These are phyloP conservation scores for Cephus nigrinus DNA, from an alignment of 2,888 invertebrate genomes.

Conservation along the genomic window DNA sequence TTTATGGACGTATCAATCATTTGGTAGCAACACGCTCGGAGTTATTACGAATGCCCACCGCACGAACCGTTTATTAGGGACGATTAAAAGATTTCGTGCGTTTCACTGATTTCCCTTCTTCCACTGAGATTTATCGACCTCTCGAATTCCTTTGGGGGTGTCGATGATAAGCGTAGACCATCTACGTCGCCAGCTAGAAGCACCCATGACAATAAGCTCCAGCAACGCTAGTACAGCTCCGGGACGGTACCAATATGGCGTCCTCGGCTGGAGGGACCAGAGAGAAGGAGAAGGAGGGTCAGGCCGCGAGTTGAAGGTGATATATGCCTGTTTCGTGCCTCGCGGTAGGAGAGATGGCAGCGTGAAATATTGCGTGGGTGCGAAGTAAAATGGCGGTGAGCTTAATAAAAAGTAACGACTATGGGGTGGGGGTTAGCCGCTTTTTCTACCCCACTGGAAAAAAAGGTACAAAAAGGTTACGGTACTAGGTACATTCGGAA, in stretches of 20 bases:
- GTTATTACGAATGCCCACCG: constrained; percentile 39
- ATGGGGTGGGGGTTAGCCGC: background rate
- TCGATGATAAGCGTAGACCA: background rate
- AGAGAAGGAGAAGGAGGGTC: constrained; percentile 37
- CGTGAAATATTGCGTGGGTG: constrained; percentile 60
- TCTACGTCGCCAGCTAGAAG: background rate
- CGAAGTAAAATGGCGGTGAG: constrained; percentile 59
- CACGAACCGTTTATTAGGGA: constrained; percentile 59
- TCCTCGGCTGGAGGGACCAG: constrained; percentile 7
- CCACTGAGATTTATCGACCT: background rate
- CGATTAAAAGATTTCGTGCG: constrained; percentile 63
- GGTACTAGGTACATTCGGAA: background rate
- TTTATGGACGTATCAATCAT: constrained; percentile 67
- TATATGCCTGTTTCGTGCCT: constrained; percentile 51
- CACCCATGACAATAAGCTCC: background rate
- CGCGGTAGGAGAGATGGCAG: constrained; percentile 43
- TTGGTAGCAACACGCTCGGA: constrained; percentile 53
- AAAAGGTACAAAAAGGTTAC: background rate
- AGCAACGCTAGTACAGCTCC: background rate
- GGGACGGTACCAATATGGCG: constrained; percentile 56
- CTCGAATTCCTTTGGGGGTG: too few species aligned
- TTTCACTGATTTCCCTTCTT: background rate
- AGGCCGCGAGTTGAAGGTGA: constrained; percentile 53
- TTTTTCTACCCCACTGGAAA: background rate
- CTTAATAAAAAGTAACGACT: constrained; percentile 39